A percentile compares a stretch with the other conserved stretches of the same genome.
These are phyloP conservation scores for Vimba vimba DNA, from an alignment of 2,113 vertebrate species.

Conservation along the genomic window DNA sequence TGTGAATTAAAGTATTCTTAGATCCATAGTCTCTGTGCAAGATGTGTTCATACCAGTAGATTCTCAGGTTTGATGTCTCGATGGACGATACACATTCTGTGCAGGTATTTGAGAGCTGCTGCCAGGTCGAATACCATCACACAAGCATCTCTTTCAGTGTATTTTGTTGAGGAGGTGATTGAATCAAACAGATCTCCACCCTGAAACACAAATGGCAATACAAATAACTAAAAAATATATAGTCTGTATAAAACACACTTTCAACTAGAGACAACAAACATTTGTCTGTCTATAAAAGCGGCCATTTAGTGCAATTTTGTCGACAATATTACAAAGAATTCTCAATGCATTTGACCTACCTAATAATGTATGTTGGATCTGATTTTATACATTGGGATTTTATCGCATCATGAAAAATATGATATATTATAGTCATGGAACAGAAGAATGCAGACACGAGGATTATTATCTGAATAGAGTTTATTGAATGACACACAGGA, in stretches of 20 bases:
- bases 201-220: constrained; percentile 65
- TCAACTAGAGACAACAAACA: background rate
- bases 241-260: background rate
- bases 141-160: constrained; percentile 92
- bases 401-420: background rate
- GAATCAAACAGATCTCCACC: constrained; percentile 96
- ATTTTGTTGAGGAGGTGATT: constrained; percentile 96
- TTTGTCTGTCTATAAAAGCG: background rate
- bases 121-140: constrained; percentile 94
- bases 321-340: background rate
- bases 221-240: background rate
- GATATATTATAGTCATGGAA: background rate
- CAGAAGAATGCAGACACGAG: no score
- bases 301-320: background rate
- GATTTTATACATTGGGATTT: background rate
- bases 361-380: background rate
- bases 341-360: background rate
- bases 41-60: constrained; percentile 81
- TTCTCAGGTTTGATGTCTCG: constrained; percentile 98
- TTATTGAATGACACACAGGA: no score
- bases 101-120: constrained; percentile 91
- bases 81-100: constrained; percentile 91
- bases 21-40: background rate
- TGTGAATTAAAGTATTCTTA: background rate
- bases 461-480: no score